These are phyloP conservation scores for Bufo bufo DNA, from an alignment of 2,113 vertebrate genomes.

Conservation along the genomic window DNA sequence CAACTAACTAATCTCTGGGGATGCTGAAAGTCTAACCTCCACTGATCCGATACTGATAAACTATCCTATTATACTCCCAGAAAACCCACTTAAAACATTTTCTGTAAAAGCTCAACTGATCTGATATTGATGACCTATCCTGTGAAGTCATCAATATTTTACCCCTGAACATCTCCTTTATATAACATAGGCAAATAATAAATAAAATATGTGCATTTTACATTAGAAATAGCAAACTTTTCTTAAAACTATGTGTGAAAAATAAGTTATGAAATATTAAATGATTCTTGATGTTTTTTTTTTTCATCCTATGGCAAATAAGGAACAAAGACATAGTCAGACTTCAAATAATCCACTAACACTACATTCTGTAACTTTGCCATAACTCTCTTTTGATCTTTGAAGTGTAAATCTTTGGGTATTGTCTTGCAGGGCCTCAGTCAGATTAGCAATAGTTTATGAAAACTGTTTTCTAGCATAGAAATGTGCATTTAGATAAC, in stretches of 20 bases:
- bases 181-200: not conserved
- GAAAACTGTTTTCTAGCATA: not conserved
- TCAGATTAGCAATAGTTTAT: conserved; percentile 33
- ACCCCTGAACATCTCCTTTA: not conserved
- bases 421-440: conserved; percentile 24
- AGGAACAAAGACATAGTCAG: conserved; percentile 36
- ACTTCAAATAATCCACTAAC: conserved; percentile 34
- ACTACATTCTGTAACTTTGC: conserved; percentile 19
- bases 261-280: conserved; percentile 25
- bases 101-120: too few relatives aligned
- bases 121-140: too few relatives aligned
- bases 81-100: too few relatives aligned
- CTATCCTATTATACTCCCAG: too few relatives aligned
- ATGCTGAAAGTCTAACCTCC: too few relatives aligned
- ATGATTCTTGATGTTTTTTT: not conserved
- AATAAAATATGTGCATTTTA: not conserved
- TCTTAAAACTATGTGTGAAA: not conserved
- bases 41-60: too few relatives aligned
- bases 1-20: too few relatives aligned
- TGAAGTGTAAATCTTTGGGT: conserved; percentile 29
- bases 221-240: not conserved
- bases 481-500: conserved; percentile 17
- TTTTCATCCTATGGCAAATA: conserved; percentile 34
- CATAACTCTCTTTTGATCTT: conserved; percentile 36
- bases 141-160: too few relatives aligned